Evolutionary conservation across 2,888 invertebrate genomes (phyloP).

Genomic region (Chymomyza procnemis): DNA sequence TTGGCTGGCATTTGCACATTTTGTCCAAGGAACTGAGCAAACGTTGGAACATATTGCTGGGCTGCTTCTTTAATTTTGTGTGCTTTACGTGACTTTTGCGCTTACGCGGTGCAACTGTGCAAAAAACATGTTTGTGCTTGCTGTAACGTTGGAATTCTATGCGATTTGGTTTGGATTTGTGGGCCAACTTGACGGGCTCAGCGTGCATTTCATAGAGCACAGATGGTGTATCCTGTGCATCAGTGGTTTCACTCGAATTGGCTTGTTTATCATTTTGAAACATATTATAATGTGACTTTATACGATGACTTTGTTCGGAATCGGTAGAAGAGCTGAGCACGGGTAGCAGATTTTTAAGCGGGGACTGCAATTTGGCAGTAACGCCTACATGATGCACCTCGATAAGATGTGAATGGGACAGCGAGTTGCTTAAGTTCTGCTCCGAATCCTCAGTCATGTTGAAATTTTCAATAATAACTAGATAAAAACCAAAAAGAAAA

Average conservation of each 20-base stretch:
- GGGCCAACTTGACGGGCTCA: slow-evolving; percentile 35
- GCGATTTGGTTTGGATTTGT: slow-evolving; percentile 59
- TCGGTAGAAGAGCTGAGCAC: slow-evolving; percentile 71
- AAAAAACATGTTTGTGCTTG: slow-evolving; percentile 25
- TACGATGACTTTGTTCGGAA: slow-evolving; percentile 55
- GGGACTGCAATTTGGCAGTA: slow-evolving; percentile 74
- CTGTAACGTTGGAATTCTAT: slow-evolving; percentile 75
- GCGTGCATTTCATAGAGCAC: slow-evolving; percentile 73
- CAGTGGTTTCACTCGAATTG: slow-evolving; percentile 35
- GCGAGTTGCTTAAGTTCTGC: slow-evolving; percentile 48
- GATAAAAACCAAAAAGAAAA: not conserved
- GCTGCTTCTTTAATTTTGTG: slow-evolving; percentile 6
- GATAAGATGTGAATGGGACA: slow-evolving; percentile 69
- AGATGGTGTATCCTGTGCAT: slow-evolving; percentile 28
- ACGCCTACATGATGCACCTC: slow-evolving; percentile 76
- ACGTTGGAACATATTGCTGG: slow-evolving; percentile 44
- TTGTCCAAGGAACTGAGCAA: slow-evolving; percentile 58
- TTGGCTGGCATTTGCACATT: slow-evolving; percentile 59
- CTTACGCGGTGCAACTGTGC: slow-evolving; percentile 28
- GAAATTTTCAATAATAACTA: not conserved
- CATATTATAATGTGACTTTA: slow-evolving; percentile 57
- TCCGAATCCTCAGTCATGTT: slow-evolving; percentile 70
- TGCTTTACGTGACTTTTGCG: slow-evolving; percentile 26
- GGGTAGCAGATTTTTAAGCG: slow-evolving; percentile 63
- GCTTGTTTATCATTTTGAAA: slow-evolving; percentile 41